A percentile compares a stretch with the other conserved stretches of the same genome.
These are phyloP conservation scores for Operophtera brumata DNA, from an alignment of 2,888 invertebrate genomes.

Conservation along the genomic window DNA sequence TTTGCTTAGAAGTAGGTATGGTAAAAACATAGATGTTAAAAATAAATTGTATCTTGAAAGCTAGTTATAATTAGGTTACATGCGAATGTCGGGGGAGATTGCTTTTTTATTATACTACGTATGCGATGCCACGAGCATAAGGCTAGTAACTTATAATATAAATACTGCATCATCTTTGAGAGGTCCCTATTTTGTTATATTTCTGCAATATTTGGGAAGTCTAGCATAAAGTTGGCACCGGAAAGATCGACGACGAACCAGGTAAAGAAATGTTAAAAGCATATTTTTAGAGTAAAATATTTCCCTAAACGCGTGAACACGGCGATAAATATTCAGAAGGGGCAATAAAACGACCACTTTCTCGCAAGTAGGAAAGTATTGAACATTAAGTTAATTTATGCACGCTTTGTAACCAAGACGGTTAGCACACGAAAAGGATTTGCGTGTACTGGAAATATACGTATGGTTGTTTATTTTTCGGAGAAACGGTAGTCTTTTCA, in stretches of 20 bases:
- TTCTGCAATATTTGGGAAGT: too few relatives aligned
- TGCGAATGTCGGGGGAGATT: too few relatives aligned
- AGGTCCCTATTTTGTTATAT: too few relatives aligned
- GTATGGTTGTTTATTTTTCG: slow-evolving; percentile 16
- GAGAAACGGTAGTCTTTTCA: slow-evolving; percentile 7
- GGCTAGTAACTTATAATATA: too few relatives aligned
- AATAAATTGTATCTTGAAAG: too few relatives aligned
- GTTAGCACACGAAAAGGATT: slow-evolving; percentile 62
- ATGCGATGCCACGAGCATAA: too few relatives aligned
- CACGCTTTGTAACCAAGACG: slow-evolving; percentile 70
- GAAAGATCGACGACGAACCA: slow-evolving; percentile 1
- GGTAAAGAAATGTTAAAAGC: slow-evolving; percentile 39
- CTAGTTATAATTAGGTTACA: too few relatives aligned
- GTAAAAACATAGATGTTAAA: too few relatives aligned
- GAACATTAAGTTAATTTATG: slow-evolving; percentile 78
- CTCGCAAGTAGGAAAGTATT: slow-evolving; percentile 76
- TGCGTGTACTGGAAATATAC: slow-evolving; percentile 44
- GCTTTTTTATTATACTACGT: too few relatives aligned
- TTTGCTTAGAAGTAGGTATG: too few relatives aligned
- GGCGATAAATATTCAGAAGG: slow-evolving; percentile 70
- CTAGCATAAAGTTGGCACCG: too few relatives aligned
- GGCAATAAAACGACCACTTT: slow-evolving; percentile 74
- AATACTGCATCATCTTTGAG: too few relatives aligned
- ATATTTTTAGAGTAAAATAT: slow-evolving; percentile 46
- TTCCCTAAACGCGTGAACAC: slow-evolving; percentile 58